Conservation (phyloP, 2,888 invertebrate genomes). For the Tubulanus polymorphus region DNA sequence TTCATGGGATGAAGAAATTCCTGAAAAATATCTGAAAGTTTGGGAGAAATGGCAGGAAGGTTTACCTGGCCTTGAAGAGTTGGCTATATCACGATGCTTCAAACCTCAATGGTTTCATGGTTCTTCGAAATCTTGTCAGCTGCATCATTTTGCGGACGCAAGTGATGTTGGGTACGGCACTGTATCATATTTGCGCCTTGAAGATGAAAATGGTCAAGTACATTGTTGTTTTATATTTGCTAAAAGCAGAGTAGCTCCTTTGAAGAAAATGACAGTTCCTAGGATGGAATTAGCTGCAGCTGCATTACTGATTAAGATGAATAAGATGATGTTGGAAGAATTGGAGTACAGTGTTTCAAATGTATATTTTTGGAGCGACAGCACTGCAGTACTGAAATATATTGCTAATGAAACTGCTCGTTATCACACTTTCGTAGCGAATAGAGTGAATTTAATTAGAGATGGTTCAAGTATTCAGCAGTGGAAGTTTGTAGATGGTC, state of each 20-base stretch:
- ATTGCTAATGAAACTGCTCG: neutral
- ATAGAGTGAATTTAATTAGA: neutral
- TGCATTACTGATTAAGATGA: neutral
- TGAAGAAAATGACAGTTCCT: constrained; percentile 2
- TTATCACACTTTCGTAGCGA: neutral
- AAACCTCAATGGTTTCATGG: constrained; percentile 12
- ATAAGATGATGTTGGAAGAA: neutral
- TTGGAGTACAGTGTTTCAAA: neutral
- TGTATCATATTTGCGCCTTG: constrained; percentile 12
- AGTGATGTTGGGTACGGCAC: constrained; percentile 12
- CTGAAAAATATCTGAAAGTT: neutral
- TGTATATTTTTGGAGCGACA: neutral
- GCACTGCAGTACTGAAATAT: neutral
- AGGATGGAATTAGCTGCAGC: constrained; percentile 1
- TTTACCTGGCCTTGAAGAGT: neutral
- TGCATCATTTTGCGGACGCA: constrained; percentile 18
- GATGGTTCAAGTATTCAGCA: neutral
- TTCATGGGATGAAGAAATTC: constrained; percentile 14
- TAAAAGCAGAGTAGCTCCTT: constrained; percentile 2
- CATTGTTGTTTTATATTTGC: neutral
- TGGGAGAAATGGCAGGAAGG: constrained; percentile 3
- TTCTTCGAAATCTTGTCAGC: constrained; percentile 5
- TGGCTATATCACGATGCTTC: constrained; percentile 12
- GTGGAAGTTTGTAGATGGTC: neutral
- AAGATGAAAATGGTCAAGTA: neutral